Conservation (phyloP, 35 echinoderm and acorn worm species). For the Acanthaster planci region DNA sequence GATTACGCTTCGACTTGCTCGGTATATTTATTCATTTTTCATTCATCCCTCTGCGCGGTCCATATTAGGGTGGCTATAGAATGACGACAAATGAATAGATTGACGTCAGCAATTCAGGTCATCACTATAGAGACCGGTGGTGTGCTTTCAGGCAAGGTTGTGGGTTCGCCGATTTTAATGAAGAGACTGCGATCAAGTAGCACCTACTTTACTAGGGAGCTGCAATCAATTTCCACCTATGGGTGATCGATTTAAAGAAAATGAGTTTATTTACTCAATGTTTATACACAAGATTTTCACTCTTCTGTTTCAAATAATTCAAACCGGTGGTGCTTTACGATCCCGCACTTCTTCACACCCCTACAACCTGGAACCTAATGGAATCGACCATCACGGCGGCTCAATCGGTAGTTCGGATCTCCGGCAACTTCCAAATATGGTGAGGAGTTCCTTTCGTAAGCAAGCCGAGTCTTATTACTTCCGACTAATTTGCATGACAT, state of each 20-base stretch:
- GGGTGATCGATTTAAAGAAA: too few species aligned
- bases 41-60: conserved; percentile 49
- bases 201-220: too few species aligned
- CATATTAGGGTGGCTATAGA: conserved; percentile 62
- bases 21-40: conserved; percentile 68
- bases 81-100: conserved; percentile 48
- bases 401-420: conserved; percentile 25
- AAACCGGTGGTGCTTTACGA: too few species aligned
- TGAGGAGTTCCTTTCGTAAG: background rate
- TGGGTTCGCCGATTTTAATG: background rate
- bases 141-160: conserved; percentile 27
- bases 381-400: background rate
- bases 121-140: conserved; percentile 24
- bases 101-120: conserved; percentile 49
- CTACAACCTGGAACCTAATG: conserved; percentile 13
- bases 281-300: too few species aligned
- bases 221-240: too few species aligned
- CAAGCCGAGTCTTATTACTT: conserved; percentile 45
- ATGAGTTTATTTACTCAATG: too few species aligned
- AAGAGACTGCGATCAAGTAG: too few species aligned
- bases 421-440: conserved; percentile 47
- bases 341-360: background rate
- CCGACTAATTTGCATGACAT: conserved; percentile 18
- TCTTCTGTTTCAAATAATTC: too few species aligned
- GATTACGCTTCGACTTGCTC: conserved; percentile 9